Evolutionary conservation across 2,888 invertebrate species (phyloP), one percentile per base, ranked within the genome.

Genomic region (Drosophila infuscata): DNA sequence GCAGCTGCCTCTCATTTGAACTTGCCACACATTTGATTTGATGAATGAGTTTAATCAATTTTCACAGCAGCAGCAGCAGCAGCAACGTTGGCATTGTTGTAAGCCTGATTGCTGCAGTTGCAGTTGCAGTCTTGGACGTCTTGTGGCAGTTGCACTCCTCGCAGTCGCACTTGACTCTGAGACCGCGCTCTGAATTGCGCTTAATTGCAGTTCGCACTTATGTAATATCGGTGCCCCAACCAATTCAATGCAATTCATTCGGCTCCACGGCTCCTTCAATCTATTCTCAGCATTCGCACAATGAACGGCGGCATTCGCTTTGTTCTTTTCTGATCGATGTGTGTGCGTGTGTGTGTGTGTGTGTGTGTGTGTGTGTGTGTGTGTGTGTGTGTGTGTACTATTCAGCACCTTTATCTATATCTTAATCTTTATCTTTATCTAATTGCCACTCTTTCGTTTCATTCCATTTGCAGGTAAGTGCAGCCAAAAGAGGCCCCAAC

Each of bases 11-110:
- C 46, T 30, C 70, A 48, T 71, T 68, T 79, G 78, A 79, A 76
- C 79, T 79, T 79, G 80, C 79, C 79, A 79, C 79, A 79, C 77
- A 70, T 66, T 70, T 72, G 77, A 53, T 61, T 70, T 84, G 84
- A 88, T 80, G 90, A 90, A 90, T 88, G 90, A 80, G 77, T 71
- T 88, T 89, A 87, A 90, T 90, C 89, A 89, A 89, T 89, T 89
- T 82, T 74, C 79, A 70, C 68, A 82, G 82, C 82, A 58, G 59
- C 68, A 52, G 68, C 64, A 33, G 12, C 38, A 38, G 67, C 62
- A 60, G 58, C 30, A 20, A 20, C 46, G 46, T 62, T 61, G 54
- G 49, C 70, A 67, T 70, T 74, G 79, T 70, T 75, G 62, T 54
- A 11, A 29, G 51, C 36, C 63, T 73, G 64, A 57, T 75, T 70